These are phyloP conservation scores for Varecia variegata DNA, from an alignment of 2,797 vertebrate genomes.

Conservation along the genomic window DNA sequence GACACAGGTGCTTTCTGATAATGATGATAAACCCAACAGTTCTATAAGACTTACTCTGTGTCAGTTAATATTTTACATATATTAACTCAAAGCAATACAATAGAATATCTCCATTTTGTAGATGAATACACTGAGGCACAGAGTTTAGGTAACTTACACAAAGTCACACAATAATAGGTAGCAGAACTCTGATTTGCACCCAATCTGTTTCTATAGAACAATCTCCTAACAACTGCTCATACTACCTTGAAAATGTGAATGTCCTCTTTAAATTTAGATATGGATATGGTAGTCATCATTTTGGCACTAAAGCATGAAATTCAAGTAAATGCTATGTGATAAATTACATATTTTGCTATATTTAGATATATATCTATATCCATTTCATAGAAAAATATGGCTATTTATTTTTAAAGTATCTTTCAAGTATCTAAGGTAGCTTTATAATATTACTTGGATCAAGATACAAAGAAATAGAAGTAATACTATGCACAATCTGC, in stretches of 20 bases:
- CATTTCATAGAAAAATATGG: neutral
- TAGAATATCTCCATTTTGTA: neutral
- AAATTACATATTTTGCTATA: neutral
- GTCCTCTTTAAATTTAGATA: neutral
- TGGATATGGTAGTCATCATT: neutral
- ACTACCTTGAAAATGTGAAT: neutral
- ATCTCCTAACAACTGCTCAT: neutral
- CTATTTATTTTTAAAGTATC: neutral
- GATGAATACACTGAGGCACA: neutral
- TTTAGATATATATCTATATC: neutral
- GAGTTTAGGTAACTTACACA: neutral
- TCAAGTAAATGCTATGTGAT: neutral
- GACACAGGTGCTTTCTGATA: neutral
- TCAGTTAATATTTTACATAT: neutral
- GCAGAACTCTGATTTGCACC: neutral
- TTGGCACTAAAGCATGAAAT: neutral
- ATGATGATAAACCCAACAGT: neutral
- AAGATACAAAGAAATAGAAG: neutral
- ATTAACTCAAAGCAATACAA: neutral
- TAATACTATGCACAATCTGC: neutral
- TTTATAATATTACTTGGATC: neutral
- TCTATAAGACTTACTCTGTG: neutral
- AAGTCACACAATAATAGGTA: neutral
- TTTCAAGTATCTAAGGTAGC: neutral
- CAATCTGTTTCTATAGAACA: neutral